Evolutionary conservation across 2,888 invertebrate genomes (phyloP).

Genomic region (Eupelmus urozonus): DNA sequence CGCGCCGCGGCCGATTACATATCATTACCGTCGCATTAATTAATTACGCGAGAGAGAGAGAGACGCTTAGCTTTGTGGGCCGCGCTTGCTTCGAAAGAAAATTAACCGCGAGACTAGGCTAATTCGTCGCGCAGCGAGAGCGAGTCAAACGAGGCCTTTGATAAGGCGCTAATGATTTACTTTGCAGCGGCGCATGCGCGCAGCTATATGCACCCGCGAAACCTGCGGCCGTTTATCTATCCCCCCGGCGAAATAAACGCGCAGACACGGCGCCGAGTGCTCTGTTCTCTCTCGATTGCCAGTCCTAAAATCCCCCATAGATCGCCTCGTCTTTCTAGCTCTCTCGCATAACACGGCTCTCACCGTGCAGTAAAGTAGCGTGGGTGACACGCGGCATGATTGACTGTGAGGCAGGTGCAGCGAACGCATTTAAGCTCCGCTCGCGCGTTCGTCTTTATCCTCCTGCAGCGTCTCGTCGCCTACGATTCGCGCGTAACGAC

Average conservation of each 20-base stretch:
- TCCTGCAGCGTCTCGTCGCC: constrained; percentile 58
- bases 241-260: constrained; percentile 21
- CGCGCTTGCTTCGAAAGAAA: constrained; percentile 47
- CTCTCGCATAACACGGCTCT: constrained; percentile 76
- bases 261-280: constrained; percentile 55
- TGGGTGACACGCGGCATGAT: constrained; percentile 76
- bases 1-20: constrained; percentile 69
- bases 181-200: constrained; percentile 2
- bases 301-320: constrained; percentile 70
- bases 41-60: constrained; percentile 65
- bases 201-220: background rate
- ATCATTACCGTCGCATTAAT: constrained; percentile 73
- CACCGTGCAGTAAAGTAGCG: constrained; percentile 76
- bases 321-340: constrained; percentile 72
- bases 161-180: constrained; percentile 57
- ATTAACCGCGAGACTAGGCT: constrained; percentile 38
- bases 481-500: constrained; percentile 67
- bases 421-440: constrained; percentile 64
- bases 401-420: constrained; percentile 76
- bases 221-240: background rate
- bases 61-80: background rate
- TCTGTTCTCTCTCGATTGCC: constrained; percentile 71
- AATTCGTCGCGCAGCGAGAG: constrained; percentile 15
- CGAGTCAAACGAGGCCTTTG: constrained; percentile 48
- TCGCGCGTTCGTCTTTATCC: constrained; percentile 51